Percentiles rank a stretch among this genome's conserved stretches.
These are phyloP conservation scores for Pithys albifrons DNA, from an alignment of 2,113 vertebrate species.

Conservation along the genomic window DNA sequence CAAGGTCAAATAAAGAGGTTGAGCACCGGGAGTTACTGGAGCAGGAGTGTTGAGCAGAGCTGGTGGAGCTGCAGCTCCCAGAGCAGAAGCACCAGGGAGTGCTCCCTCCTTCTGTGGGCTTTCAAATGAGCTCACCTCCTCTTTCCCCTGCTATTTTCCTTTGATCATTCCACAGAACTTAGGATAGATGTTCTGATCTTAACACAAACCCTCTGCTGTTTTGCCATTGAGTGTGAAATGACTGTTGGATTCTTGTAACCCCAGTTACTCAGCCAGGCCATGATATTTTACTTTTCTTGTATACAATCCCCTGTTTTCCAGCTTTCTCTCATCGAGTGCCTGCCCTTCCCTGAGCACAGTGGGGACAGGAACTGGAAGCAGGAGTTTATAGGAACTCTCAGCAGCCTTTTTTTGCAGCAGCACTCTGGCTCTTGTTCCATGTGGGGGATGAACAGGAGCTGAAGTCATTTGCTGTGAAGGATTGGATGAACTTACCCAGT, in stretches of 20 bases:
- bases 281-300: fast-evolving
- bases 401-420: not conserved
- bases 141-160: not conserved
- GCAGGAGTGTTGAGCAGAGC: not conserved
- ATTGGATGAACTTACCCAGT: not conserved
- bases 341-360: not conserved
- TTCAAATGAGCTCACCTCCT: not conserved
- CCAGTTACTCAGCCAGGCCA: not conserved
- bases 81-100: not conserved
- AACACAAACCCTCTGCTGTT: not conserved
- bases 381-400: not conserved
- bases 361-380: not conserved
- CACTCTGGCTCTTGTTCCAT: fast-evolving
- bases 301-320: not conserved
- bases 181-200: not conserved
- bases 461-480: fast-evolving
- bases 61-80: not conserved
- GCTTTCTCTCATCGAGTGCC: not conserved
- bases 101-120: not conserved
- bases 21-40: fast-evolving
- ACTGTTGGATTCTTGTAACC: not conserved
- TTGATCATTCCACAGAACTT: not conserved
- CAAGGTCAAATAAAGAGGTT: not conserved
- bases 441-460: not conserved
- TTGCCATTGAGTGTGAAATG: not conserved